Evolutionary conservation across 2,113 vertebrate species (phyloP).

Genomic region (Dendropsophus ebraccatus): DNA sequence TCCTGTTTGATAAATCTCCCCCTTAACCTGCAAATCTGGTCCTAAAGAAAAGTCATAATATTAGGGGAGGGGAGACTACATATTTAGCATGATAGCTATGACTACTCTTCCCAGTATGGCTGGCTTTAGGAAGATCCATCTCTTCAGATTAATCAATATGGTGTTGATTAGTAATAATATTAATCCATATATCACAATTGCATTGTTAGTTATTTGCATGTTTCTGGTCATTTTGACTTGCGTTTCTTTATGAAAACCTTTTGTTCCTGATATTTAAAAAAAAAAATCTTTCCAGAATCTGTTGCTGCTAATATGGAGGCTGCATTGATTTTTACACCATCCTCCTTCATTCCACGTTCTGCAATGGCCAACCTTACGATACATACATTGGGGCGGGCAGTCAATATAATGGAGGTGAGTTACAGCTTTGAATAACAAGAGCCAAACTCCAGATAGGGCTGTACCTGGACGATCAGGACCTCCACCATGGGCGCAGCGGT

Average conservation of each 20-base stretch:
- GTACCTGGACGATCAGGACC: too few relatives aligned
- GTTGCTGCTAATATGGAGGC: slow-evolving; percentile 80
- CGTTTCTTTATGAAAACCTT: neutral
- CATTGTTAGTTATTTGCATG: neutral
- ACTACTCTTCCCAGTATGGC: too few relatives aligned
- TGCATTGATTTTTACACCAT: slow-evolving; percentile 81
- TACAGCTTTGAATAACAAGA: neutral
- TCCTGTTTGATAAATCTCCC: too few relatives aligned
- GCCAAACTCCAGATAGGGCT: too few relatives aligned
- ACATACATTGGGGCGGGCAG: slow-evolving; percentile 75
- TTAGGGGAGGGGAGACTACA: too few relatives aligned
- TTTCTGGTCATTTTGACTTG: neutral
- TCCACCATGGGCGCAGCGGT: too few relatives aligned
- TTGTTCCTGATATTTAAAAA: slow-evolving; percentile 23
- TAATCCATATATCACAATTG: neutral
- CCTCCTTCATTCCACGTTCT: slow-evolving; percentile 83
- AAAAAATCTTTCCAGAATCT: slow-evolving; percentile 66
- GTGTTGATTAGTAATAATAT: neutral
- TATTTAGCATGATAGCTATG: too few relatives aligned
- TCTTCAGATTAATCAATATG: too few relatives aligned
- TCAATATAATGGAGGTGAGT: slow-evolving; percentile 85
- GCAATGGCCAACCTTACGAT: slow-evolving; percentile 77
- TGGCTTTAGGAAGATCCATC: too few relatives aligned
- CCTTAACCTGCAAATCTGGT: too few relatives aligned
- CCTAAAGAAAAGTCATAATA: too few relatives aligned